Evolutionary conservation across 92 coral and sea anemone genomes (phyloP), one percentile per base, ranked within the genome.

Genomic region (Actinostola sp.): DNA sequence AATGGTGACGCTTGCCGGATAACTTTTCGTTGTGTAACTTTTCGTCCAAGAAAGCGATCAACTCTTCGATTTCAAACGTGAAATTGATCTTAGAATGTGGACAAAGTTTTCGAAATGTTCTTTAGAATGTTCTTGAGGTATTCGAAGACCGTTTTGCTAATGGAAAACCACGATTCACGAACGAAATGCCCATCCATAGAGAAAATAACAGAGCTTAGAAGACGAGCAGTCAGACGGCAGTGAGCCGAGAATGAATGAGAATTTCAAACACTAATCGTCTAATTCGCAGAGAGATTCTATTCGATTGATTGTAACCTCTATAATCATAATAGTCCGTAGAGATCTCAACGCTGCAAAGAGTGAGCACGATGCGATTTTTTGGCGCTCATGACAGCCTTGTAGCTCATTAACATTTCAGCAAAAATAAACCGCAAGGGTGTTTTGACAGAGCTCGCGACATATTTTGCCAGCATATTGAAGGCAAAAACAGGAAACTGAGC

Each of bases 341-440:
- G 83, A 79, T 79, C 67, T 83, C 66, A 78, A 87, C 86, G 78
- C 79, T 83, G 89, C 92, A 87, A 84, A 72, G 74, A 84, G 80
- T 61, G 74, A 61, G 63, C 79, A 84, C 80, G 75, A 76, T 76
- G 86, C 89, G 82, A 82, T 75, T 87, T 68, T 90, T 77, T 78
- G 79, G 85, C 75, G 89, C 87, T 81, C 83, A 86, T 83, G 91
- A 77, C 89, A 83, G 84, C 70, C 82, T 70, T 38, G 49, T 82
- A 49, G 73, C 97, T 91, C 97, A 91, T 91, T 91, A 91, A 91
- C 97, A 91, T 91, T 91, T 91, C 59, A 91, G 97, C 85, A 87
- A 91, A 91, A 91, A 91, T 91, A 91, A 91, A 91, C 97, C 97
- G 89, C 97, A 91, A 87, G 92, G 83, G 87, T 91, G 92, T 91